Evolutionary conservation across 1,140 invertebrate species (phyloP), one percentile per base, ranked within the genome.

Genomic region (Sinonovacula constricta): DNA sequence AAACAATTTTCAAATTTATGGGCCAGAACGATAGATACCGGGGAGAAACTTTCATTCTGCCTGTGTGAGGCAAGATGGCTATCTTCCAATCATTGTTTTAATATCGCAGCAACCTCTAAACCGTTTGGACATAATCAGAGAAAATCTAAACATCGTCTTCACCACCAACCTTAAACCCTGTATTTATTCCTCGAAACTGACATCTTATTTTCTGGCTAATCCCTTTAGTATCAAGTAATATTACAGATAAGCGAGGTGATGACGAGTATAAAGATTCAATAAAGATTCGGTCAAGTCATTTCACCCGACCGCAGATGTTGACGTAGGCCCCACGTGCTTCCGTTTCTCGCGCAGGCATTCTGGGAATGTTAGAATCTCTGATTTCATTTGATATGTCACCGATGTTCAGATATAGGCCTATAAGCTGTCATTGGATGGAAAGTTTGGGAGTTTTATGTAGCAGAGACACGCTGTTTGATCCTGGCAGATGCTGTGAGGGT

Each of bases 1-100:
- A 78, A 78, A 78, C 75, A 69, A 76, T 62, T 69, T 69, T 78
- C 62, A 56, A 78, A 78, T 78, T 78, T 78, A 78, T 28, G 65
- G 49, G 36, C 39, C 26, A 36, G 18, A 57, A 33, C 65, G 12
- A 10, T 65, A 62, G 24, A 39, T 60, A 60, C 63, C 67, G 10
- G 49, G 7, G 49, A 63, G 59, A 69, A 68, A 31, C 28, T 39
- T 36, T 57, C 75, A 53, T 67, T 31, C 10, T 18, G 39, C n/a
- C 59, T 26, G 54, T 59, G 54, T 45, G 74, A 49, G 75, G 75
- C 56, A 65, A 5, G 34, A 65, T 67, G 54, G 1, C 1, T 78
- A 78, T 70, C 67, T 22, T 33, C 54, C 51, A n/a, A 69, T 78
- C 62, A 76, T 76, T 76, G 72, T 76, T 66, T 76, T 76, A 76